phyloP scores from a whole-genome alignment of 92 coral and sea anemone genomes.

The Zoanthus solanderi region DNA sequence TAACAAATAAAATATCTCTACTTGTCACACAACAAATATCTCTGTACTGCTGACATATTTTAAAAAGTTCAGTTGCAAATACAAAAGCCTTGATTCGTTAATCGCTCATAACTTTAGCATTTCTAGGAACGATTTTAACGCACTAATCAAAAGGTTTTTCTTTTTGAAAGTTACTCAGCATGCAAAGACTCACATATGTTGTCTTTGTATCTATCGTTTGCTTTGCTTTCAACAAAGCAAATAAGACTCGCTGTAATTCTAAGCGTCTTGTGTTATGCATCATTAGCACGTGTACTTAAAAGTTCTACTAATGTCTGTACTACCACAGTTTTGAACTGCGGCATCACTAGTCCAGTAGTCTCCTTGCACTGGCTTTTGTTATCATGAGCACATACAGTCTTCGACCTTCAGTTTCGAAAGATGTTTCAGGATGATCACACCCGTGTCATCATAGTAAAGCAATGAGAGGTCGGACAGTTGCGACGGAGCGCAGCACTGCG shows the following conservation, averaged over 20 bases:
- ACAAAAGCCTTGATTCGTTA: not conserved
- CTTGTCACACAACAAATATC: conserved; percentile 7
- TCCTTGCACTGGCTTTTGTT: too few species aligned
- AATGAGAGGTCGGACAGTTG: conserved; percentile 64
- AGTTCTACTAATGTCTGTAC: not conserved
- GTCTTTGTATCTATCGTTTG: conserved; percentile 7
- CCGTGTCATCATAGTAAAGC: conserved; percentile 61
- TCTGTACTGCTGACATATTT: conserved; percentile 5
- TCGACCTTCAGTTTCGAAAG: conserved; percentile 66
- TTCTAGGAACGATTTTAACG: conserved; percentile 3
- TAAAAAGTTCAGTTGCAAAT: conserved; percentile 1
- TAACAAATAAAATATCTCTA: conserved; percentile 34
- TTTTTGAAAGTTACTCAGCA: not conserved
- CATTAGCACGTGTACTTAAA: not conserved
- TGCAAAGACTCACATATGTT: not conserved
- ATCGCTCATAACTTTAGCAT: conserved; percentile 1
- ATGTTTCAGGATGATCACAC: conserved; percentile 51
- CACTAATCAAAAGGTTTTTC: conserved; percentile 12
- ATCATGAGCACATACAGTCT: conserved; percentile 68
- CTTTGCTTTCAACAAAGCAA: not conserved
- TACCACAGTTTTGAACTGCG: not conserved
- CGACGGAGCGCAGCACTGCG: conserved; percentile 79
- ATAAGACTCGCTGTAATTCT: not conserved
- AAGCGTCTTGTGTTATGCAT: not conserved
- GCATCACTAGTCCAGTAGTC: not conserved